Evolutionary conservation across 2,113 vertebrate species (phyloP).

Genomic region (Festucalex cinctus): DNA sequence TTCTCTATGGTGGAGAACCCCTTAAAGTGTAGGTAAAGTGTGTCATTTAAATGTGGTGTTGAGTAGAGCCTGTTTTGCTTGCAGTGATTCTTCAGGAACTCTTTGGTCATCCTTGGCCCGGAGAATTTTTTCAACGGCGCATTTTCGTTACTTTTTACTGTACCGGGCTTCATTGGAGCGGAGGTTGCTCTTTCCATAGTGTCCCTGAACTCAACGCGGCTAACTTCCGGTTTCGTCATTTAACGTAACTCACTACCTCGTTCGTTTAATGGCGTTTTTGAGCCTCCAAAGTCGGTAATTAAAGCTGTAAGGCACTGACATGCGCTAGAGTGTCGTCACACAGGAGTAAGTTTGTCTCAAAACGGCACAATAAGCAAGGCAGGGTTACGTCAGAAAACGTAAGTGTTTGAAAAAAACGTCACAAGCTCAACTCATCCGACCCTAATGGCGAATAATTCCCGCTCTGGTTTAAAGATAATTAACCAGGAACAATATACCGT

Average conservation of each 20-base stretch:
- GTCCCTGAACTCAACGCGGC: background rate
- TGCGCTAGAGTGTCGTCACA: background rate
- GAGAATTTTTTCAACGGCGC: background rate
- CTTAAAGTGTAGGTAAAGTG: slow-evolving; percentile 89
- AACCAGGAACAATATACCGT: background rate
- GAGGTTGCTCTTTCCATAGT: background rate
- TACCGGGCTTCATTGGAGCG: background rate
- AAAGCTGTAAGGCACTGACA: background rate
- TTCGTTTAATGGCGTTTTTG: background rate
- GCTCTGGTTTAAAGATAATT: background rate
- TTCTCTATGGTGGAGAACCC: slow-evolving; percentile 88
- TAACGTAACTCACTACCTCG: background rate
- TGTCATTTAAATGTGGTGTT: slow-evolving; percentile 86
- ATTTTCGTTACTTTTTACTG: background rate
- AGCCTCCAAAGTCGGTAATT: background rate
- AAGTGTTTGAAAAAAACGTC: background rate
- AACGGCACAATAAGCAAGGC: background rate
- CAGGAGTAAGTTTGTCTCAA: background rate
- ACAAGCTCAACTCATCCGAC: background rate
- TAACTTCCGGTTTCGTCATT: background rate
- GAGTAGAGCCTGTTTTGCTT: slow-evolving; percentile 84
- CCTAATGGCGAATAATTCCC: background rate
- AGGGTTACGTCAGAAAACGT: background rate
- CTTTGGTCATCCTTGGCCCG: slow-evolving; percentile 81
- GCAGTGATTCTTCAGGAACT: slow-evolving; percentile 81